phyloP scores from a whole-genome alignment of 2,797 vertebrate genomes.

The Stomatorhinus walkeri region DNA sequence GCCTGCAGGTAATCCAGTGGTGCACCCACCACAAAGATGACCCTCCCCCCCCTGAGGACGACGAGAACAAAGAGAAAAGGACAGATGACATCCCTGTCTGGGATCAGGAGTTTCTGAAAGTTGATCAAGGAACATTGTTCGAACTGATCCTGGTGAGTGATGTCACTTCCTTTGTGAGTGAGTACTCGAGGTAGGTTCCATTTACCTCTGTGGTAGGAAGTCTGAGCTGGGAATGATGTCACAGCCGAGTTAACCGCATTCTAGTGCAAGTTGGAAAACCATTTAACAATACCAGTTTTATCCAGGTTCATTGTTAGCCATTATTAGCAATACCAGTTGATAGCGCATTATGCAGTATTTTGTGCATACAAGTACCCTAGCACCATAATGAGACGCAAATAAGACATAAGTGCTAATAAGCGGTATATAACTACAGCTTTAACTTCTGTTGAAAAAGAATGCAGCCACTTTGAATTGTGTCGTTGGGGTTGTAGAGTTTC shows the following conservation, averaged over 20 bases:
- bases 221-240: not conserved
- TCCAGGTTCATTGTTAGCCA: not conserved
- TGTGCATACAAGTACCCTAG: not conserved
- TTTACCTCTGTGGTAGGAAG: not conserved
- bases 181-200: not conserved
- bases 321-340: not conserved
- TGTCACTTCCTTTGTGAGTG: not conserved
- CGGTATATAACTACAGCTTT: not conserved
- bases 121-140: slow-evolving; percentile 97
- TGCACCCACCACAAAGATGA: slow-evolving; percentile 99
- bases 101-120: slow-evolving; percentile 99
- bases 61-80: slow-evolving; percentile 98
- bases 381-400: not conserved
- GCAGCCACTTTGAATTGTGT: not conserved
- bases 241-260: not conserved
- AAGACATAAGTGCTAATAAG: not conserved
- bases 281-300: not conserved
- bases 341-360: not conserved
- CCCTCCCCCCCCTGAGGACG: slow-evolving; percentile 96
- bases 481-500: not conserved
- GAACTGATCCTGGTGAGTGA: slow-evolving; percentile 89
- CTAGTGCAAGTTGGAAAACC: not conserved
- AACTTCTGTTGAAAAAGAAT: not conserved
- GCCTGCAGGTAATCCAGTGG: slow-evolving; percentile 90
- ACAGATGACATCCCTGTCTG: slow-evolving; percentile 98